Percentiles rank a stretch among this genome's conserved stretches.
phyloP scores from a whole-genome alignment of 2,888 invertebrate species.

The Pseudeuparius sepicola region DNA sequence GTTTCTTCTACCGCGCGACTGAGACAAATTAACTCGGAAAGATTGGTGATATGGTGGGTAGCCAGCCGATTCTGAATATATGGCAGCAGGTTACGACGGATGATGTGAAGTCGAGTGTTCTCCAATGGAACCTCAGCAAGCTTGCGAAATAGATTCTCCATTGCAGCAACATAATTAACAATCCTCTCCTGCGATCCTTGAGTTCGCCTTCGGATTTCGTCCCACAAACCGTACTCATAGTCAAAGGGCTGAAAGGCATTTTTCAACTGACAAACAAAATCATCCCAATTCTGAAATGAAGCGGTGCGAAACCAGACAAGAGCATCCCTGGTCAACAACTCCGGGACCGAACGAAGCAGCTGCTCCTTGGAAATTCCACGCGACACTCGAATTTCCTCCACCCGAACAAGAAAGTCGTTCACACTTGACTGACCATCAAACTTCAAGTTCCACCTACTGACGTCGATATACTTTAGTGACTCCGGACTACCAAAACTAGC shows the following conservation, averaged over 20 bases:
- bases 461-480: too few relatives aligned
- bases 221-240: too few relatives aligned
- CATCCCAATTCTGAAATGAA: slow-evolving; percentile 9
- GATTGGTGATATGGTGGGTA: too few relatives aligned
- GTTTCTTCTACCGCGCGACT: too few relatives aligned
- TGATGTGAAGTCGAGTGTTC: too few relatives aligned
- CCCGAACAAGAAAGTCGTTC: slow-evolving; percentile 20
- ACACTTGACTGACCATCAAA: slow-evolving; percentile 12
- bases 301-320: slow-evolving; percentile 11
- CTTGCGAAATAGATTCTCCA: slow-evolving; percentile 14
- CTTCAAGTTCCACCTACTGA: slow-evolving; percentile 8
- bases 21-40: too few relatives aligned
- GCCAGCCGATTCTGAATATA: too few relatives aligned
- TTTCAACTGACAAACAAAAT: too few relatives aligned
- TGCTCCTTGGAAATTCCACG: slow-evolving; percentile 17
- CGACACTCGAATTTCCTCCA: slow-evolving; percentile 20
- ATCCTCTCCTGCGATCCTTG: slow-evolving; percentile 12
- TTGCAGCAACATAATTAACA: slow-evolving; percentile 7
- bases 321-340: slow-evolving; percentile 21
- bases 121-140: too few relatives aligned
- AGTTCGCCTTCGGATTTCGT: slow-evolving; percentile 13
- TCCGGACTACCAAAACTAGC: too few relatives aligned
- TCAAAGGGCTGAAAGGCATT: too few relatives aligned
- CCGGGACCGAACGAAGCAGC: slow-evolving; percentile 19
- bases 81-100: too few relatives aligned